A percentile compares a stretch with the other conserved stretches of the same genome.
Conservation (phyloP, 2,797 vertebrate genomes). For the Macrochelys suwanniensis region DNA sequence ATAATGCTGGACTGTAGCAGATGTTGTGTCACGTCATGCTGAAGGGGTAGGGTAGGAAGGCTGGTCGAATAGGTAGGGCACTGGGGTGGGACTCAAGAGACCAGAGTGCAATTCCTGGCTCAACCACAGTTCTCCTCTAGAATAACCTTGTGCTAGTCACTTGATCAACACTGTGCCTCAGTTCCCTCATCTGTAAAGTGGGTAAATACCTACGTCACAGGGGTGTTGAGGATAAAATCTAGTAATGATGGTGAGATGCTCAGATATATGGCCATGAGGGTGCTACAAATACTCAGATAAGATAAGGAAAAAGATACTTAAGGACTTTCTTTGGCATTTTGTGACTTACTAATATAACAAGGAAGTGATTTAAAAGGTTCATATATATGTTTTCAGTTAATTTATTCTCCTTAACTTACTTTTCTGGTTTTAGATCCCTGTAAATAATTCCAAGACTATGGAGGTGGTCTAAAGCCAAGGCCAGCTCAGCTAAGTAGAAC, state of each 20-base stretch:
- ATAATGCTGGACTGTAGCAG: not conserved
- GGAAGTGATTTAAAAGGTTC: not conserved
- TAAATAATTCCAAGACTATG: conserved; percentile 98
- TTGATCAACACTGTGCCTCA: not conserved
- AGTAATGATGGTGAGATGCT: not conserved
- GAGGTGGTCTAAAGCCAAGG: conserved; percentile 95
- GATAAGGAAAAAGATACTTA: not conserved
- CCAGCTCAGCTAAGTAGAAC: conserved; percentile 97
- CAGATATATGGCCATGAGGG: fast-evolving
- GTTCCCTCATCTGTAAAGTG: not conserved
- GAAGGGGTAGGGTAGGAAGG: not conserved
- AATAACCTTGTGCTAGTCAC: not conserved
- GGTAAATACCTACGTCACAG: not conserved
- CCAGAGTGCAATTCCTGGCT: not conserved
- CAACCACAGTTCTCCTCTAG: not conserved
- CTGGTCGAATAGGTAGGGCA: not conserved
- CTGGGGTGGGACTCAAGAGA: not conserved
- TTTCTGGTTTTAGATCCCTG: conserved; percentile 97
- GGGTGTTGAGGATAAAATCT: not conserved
- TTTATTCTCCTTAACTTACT: conserved; percentile 81
- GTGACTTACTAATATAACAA: not conserved
- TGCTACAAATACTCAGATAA: not conserved
- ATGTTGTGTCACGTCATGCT: not conserved
- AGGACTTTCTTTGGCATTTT: not conserved
- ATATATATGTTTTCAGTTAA: fast-evolving